Conservation (phyloP, 2,888 invertebrate species). For the Eugnorisma glareosa region DNA sequence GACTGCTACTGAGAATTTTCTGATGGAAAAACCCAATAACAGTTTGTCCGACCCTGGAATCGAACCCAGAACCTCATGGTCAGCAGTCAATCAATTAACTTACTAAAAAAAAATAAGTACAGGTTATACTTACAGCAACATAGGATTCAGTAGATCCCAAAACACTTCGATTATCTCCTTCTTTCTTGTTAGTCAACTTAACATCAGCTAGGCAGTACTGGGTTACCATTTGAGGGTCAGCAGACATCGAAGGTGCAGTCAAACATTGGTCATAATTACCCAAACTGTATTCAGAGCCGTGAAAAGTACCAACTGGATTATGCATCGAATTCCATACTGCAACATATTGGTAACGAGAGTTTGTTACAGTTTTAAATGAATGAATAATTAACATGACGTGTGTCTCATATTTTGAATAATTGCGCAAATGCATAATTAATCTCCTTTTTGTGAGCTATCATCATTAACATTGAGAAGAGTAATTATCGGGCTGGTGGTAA, state of each 20-base stretch:
- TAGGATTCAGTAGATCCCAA: constrained; percentile 43
- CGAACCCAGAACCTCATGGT: no score
- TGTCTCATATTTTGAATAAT: not conserved
- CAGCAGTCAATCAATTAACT: not conserved
- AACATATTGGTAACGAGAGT: constrained; percentile 16
- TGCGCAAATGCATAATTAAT: not conserved
- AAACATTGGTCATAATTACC: constrained; percentile 60
- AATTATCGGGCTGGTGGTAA: not conserved
- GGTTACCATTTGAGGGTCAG: constrained; percentile 29
- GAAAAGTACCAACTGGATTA: constrained; percentile 48
- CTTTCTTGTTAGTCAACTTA: constrained; percentile 25
- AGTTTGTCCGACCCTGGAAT: no score
- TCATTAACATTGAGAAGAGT: not conserved
- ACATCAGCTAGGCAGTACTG: constrained; percentile 56
- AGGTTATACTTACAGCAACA: constrained; percentile 33
- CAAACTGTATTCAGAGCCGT: constrained; percentile 49
- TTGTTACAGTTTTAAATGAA: not conserved
- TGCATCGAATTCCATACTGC: constrained; percentile 63
- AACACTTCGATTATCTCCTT: not conserved
- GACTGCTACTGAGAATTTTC: no score
- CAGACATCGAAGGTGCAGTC: constrained; percentile 16
- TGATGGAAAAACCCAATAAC: no score
- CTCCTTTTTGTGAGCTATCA: constrained; percentile 1
- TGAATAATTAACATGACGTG: not conserved
- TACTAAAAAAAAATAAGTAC: not conserved